Percentiles rank a stretch among this genome's conserved stretches.
Evolutionary conservation across 1,140 invertebrate species (phyloP).

Genomic region (Eulimnadia texana): DNA sequence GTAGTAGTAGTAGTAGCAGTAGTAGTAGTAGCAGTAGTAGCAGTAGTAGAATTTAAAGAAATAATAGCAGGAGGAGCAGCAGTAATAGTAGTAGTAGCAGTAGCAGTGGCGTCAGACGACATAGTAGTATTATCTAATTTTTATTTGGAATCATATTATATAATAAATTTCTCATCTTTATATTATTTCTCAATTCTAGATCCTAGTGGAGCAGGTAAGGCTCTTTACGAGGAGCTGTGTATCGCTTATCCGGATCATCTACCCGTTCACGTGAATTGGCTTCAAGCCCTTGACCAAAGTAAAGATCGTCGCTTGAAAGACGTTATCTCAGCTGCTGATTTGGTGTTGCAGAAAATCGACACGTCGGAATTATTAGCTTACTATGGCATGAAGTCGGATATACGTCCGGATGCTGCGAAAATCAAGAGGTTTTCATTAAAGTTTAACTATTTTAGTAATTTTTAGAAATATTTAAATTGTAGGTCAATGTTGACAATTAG

Average conservation of each 20-base stretch:
- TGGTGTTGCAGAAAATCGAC: slow-evolving; percentile 56
- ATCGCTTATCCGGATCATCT: slow-evolving; percentile 53
- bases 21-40: too few species aligned
- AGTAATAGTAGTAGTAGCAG: too few species aligned
- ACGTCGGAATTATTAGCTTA: slow-evolving; percentile 51
- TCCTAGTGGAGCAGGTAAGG: slow-evolving; percentile 15
- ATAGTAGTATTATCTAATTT: too few species aligned
- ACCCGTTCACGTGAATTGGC: slow-evolving; percentile 54
- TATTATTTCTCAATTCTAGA: too few species aligned
- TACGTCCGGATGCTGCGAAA: slow-evolving; percentile 54
- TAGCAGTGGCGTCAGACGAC: too few species aligned
- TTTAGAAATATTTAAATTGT: not conserved
- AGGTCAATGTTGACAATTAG: not conserved
- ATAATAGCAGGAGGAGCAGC: too few species aligned
- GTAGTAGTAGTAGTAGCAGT: too few species aligned
- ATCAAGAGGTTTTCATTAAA: slow-evolving; percentile 47
- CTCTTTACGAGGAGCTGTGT: slow-evolving; percentile 57
- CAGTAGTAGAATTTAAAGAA: too few species aligned
- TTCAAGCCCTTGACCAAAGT: slow-evolving; percentile 52
- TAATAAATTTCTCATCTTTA: too few species aligned
- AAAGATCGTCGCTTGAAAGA: slow-evolving; percentile 22
- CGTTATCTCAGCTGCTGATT: slow-evolving; percentile 41
- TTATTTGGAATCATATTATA: too few species aligned
- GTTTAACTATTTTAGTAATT: not conserved
- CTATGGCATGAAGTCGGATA: slow-evolving; percentile 64